Percentiles rank a stretch among this genome's conserved stretches.
Evolutionary conservation across 2,113 vertebrate genomes (phyloP).

Genomic region (Puntigrus tetrazona): DNA sequence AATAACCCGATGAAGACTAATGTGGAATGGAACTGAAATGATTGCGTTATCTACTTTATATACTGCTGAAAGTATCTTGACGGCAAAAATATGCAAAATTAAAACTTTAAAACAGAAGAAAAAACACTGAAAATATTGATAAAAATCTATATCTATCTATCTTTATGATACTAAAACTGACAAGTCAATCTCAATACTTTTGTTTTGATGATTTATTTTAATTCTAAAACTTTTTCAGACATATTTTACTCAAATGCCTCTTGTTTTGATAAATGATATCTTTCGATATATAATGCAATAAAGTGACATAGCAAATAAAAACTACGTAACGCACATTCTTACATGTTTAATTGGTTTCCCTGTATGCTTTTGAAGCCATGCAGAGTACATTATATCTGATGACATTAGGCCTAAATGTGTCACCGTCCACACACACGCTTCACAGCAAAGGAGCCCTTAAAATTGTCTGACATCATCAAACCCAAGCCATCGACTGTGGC

Average conservation of each 20-base stretch:
- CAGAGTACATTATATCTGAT: constrained; percentile 14
- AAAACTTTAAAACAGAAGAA: too few species aligned
- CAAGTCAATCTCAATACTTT: too few species aligned
- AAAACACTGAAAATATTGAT: too few species aligned
- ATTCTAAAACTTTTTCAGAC: not conserved
- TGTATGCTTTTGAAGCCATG: not conserved
- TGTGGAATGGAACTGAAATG: constrained; percentile 8
- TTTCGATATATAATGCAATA: not conserved
- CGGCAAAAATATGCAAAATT: constrained; percentile 8
- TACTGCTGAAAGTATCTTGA: not conserved
- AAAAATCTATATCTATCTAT: too few species aligned
- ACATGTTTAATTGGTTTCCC: not conserved
- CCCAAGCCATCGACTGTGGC: constrained; percentile 25
- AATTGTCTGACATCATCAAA: constrained; percentile 53
- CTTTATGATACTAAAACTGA: too few species aligned
- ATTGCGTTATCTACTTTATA: not conserved
- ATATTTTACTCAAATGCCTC: not conserved
- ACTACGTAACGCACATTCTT: not conserved
- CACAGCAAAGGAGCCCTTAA: constrained; percentile 19
- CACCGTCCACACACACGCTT: not conserved
- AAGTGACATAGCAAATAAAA: too few species aligned
- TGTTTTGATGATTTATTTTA: not conserved
- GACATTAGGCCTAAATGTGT: not conserved
- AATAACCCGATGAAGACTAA: not conserved
- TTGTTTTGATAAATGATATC: not conserved